These are phyloP conservation scores for Sporophila hypoxantha DNA, from an alignment of 2,113 vertebrate species.

Conservation along the genomic window DNA sequence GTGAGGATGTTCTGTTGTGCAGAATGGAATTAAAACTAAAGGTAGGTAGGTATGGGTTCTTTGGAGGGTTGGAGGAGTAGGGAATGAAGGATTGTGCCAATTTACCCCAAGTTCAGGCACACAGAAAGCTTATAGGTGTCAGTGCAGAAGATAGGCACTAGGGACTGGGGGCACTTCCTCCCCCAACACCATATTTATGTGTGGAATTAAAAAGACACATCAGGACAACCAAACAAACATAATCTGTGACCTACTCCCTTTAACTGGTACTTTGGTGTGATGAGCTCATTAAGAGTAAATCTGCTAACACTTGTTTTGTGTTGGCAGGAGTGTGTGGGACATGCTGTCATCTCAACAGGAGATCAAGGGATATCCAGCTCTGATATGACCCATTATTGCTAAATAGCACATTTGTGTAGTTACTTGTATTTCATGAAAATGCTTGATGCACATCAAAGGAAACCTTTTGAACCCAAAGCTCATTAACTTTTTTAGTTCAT, in stretches of 20 bases:
- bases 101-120: background rate
- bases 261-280: slow-evolving; percentile 40
- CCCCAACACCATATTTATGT: background rate
- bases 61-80: too few relatives aligned
- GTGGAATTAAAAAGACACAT: slow-evolving; percentile 7
- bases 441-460: slow-evolving; percentile 57
- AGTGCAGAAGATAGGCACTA: background rate
- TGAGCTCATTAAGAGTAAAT: slow-evolving; percentile 66
- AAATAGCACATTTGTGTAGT: slow-evolving; percentile 55
- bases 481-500: slow-evolving; percentile 58
- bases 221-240: slow-evolving; percentile 45
- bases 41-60: background rate
- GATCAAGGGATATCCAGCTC: slow-evolving; percentile 39
- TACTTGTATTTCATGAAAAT: slow-evolving; percentile 48
- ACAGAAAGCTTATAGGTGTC: background rate
- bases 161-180: background rate
- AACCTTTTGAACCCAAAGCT: slow-evolving; percentile 56
- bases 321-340: slow-evolving; percentile 27
- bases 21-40: background rate
- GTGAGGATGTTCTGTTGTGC: background rate
- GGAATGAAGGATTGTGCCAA: background rate
- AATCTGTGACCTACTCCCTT: slow-evolving; percentile 53
- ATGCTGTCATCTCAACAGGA: slow-evolving; percentile 53
- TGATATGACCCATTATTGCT: slow-evolving; percentile 42
- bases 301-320: slow-evolving; percentile 39